Conservation (phyloP, 2,113 vertebrate genomes). For the Acanthochromis polyacanthus region DNA sequence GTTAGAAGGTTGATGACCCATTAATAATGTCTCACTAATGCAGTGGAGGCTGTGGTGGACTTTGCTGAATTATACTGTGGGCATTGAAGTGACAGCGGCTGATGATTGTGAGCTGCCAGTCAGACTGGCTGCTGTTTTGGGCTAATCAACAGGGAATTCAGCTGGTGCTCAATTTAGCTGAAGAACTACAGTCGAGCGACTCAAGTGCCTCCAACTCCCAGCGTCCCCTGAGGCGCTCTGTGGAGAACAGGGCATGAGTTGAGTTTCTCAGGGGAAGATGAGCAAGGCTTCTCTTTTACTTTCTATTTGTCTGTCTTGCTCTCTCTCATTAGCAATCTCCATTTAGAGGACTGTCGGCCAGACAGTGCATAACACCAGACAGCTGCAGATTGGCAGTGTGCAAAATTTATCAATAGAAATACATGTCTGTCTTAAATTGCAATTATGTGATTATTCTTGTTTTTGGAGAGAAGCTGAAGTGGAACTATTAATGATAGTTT, state of each 20-base stretch:
- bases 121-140: constrained; percentile 42
- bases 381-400: constrained; percentile 21
- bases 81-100: constrained; percentile 42
- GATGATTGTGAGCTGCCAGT: constrained; percentile 44
- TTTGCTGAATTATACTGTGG: constrained; percentile 42
- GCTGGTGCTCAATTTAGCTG: constrained; percentile 49
- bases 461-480: not conserved
- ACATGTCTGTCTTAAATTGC: constrained; percentile 22
- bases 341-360: constrained; percentile 36
- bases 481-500: not conserved
- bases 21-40: constrained; percentile 53
- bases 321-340: constrained; percentile 26
- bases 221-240: constrained; percentile 33
- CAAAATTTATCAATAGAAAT: constrained; percentile 32
- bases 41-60: constrained; percentile 34
- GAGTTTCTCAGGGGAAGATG: constrained; percentile 18
- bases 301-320: constrained; percentile 27
- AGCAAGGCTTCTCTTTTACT: constrained; percentile 27
- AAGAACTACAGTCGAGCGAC: constrained; percentile 47
- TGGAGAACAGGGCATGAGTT: constrained; percentile 16
- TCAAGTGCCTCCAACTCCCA: constrained; percentile 65
- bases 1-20: constrained; percentile 56
- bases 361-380: not conserved
- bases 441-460: constrained; percentile 26
- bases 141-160: constrained; percentile 47